Evolutionary conservation across 2,888 invertebrate genomes (phyloP), one percentile per base, ranked within the genome.

Genomic region (Caenorhabditis angaria): DNA sequence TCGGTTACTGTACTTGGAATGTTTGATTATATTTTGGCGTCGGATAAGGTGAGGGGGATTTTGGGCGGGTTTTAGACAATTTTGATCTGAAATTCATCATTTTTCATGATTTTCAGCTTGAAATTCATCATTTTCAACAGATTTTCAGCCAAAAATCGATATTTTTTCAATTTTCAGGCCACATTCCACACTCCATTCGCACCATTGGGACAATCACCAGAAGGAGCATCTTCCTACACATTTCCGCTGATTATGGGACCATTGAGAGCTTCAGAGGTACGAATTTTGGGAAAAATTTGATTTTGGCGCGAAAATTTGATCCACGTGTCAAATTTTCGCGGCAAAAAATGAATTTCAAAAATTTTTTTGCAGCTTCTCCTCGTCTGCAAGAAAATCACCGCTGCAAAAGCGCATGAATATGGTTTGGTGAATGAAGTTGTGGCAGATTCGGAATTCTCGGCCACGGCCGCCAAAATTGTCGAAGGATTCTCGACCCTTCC

Each of bases 131-230:
- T 35, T 35, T 35, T 35, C 14, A 10, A 10, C 14, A 35, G 14
- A 10, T 35, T 14, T 6, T 6, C 14, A 35, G 35, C 6, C 6
- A 6, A 35, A 6, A 6, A 6, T 35, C n/a, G n/a, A n/a, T n/a
- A n/a, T n/a, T n/a, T n/a, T n/a, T n/a, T n/a, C 12, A 6, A 18
- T 54, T 61, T 82, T 22, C 81, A 94, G 93, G 93, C 95, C 1
- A 93, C 92, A 72, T 95, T 97, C 88, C 90, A 91, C 67, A 93
- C 94, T 18, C 97, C 97, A 8, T 97, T 97, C 88, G 91, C 92
- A 22, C 91, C 91, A 78, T 88, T 96, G 65, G 95, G 95, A 1
- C 90, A 96, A 78, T 91, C 92, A 41, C 92, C 95, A 20, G 97
- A 97, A 90, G 95, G 93, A 10, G 94, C 94, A 86, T 94, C 95